Percentiles rank a stretch among this genome's conserved stretches.
Conservation (phyloP, 2,113 vertebrate species). For the Mugil cephalus region DNA sequence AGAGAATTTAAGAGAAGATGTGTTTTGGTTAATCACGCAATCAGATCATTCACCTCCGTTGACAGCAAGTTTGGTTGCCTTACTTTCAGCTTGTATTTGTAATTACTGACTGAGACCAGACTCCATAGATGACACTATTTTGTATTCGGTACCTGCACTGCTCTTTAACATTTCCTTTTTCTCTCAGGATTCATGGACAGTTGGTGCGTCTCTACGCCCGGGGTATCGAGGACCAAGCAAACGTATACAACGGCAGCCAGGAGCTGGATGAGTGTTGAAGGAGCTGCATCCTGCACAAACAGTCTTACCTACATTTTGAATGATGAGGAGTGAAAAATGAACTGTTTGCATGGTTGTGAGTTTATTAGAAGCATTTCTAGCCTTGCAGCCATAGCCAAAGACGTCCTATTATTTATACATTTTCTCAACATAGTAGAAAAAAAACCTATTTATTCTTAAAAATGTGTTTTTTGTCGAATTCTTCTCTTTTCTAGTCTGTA, state of each 20-base stretch:
- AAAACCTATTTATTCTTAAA: constrained; percentile 49
- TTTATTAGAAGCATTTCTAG: background rate
- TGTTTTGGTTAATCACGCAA: background rate
- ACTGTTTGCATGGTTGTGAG: background rate
- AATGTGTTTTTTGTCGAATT: constrained; percentile 8
- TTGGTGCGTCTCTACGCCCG: constrained; percentile 87
- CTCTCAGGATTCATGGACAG: constrained; percentile 84
- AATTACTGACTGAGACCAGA: too few relatives aligned
- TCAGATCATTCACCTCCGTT: background rate
- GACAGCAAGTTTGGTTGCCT: too few relatives aligned
- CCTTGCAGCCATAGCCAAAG: constrained; percentile 25
- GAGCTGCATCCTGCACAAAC: constrained; percentile 32
- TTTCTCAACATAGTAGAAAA: constrained; percentile 18
- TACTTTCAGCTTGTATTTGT: background rate
- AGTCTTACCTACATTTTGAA: background rate
- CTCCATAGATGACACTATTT: background rate
- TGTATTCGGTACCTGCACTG: background rate
- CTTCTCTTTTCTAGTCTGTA: background rate
- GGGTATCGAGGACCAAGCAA: constrained; percentile 83
- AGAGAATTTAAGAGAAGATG: background rate
- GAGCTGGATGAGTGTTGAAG: constrained; percentile 44
- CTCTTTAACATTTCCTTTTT: background rate
- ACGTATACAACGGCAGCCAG: constrained; percentile 10
- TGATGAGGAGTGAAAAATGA: background rate
- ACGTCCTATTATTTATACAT: constrained; percentile 34